Evolutionary conservation across 2,888 invertebrate genomes (phyloP), one percentile per base, ranked within the genome.

Genomic region (Monochamus alternatus): DNA sequence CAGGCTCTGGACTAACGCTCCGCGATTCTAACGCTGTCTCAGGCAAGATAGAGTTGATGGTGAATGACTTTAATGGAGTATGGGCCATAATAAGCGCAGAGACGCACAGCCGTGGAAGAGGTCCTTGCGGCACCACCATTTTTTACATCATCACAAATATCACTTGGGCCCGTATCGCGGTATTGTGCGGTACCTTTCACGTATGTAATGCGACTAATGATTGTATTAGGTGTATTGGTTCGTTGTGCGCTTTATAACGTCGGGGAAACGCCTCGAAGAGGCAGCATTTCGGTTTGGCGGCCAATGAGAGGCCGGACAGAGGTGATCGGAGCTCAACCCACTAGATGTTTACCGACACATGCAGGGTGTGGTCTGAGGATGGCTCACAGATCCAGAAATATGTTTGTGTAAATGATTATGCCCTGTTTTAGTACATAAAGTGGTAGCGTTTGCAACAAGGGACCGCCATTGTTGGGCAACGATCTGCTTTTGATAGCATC

Each of bases 21-120:
- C 74, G 77, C 55, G 75, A 78, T 62, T 80, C 82, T 59, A 77
- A 55, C 63, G 74, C 90, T 4, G 90, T 86, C 78, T 90, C 88
- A 77, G 89, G 86, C 74, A 96, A 90, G 81, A 96, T 93, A 84
- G 94, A 93, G 86, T 94, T 94, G 86, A 96, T 96, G 85, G 95
- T 94, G 90, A 96, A 96, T 86, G 92, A 95, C 90, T 93, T 93
- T 1, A 93, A 87, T 3, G 93, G 92, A 75, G 92, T 91, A 62
- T 92, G 90, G 75, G 93, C 92, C 91, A 92, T 92, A 77, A 83
- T 82, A 68, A 79, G 79, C 78, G 78, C 47, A 51, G 51, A 60
- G 44, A 62, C 69, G 69, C 69, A 69, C 62, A 63, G 76, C 77
- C 65, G 76, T 9, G 75, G 73, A 60, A 74, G 62, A 62, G 80